These are phyloP conservation scores for Chalcis sispes DNA, from an alignment of 2,888 invertebrate genomes.

Conservation along the genomic window DNA sequence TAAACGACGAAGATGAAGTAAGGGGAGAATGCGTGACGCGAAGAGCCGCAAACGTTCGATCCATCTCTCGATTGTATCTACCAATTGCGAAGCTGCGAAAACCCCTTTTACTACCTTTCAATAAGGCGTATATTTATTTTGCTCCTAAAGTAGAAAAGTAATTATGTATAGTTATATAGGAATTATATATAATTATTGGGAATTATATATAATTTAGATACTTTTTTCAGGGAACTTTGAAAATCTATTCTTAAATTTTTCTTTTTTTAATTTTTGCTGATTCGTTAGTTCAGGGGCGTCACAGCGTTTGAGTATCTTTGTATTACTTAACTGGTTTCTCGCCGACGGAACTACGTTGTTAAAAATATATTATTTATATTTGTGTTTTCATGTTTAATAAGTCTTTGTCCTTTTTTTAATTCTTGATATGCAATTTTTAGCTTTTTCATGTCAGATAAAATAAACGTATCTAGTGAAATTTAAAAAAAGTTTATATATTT, in stretches of 20 bases:
- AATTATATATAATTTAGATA: conserved; percentile 2
- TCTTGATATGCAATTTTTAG: conserved; percentile 31
- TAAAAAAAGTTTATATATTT: conserved; percentile 37
- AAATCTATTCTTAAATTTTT: conserved; percentile 19
- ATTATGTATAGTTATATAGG: not conserved
- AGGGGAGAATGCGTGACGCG: conserved; percentile 31
- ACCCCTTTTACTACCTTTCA: not conserved
- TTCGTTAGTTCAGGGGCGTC: conserved; percentile 46
- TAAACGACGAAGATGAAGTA: conserved; percentile 11
- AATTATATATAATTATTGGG: conserved; percentile 24
- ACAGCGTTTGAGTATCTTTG: conserved; percentile 15
- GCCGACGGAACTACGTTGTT: conserved; percentile 16
- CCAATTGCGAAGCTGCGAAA: conserved; percentile 1
- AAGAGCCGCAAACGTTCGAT: conserved; percentile 44
- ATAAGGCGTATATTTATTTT: conserved; percentile 5
- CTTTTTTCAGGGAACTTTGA: no score
- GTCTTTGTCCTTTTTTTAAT: conserved; percentile 31
- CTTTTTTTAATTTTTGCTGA: conserved; percentile 44
- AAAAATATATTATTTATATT: no score
- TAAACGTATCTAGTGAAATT: not conserved
- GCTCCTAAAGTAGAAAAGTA: conserved; percentile 17
- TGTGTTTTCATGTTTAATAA: no score
- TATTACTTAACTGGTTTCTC: conserved; percentile 10
- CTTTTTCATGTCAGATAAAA: conserved; percentile 22
- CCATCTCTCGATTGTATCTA: conserved; percentile 41